Conservation (phyloP, 53 echinoderm and acorn worm species). For the Luidia sarsii region DNA sequence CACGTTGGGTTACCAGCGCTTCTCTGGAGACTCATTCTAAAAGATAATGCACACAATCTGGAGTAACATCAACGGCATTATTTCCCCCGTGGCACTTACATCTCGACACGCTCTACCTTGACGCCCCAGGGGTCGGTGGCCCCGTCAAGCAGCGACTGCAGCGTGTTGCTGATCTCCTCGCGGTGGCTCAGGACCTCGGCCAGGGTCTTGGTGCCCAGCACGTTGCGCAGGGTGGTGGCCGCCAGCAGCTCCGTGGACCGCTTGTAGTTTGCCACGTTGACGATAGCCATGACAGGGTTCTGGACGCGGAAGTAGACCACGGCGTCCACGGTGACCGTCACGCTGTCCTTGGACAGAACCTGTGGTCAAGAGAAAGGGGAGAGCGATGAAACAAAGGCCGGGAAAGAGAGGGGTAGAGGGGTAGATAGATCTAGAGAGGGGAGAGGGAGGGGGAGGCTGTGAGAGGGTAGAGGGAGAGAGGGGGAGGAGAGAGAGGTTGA, state of each 20-base stretch:
- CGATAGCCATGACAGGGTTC: slow-evolving; percentile 72
- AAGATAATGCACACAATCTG: too few relatives aligned
- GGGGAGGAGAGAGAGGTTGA: too few relatives aligned
- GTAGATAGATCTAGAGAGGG: too few relatives aligned
- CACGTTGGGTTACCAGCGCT: too few relatives aligned
- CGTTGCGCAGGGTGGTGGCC: slow-evolving; percentile 83
- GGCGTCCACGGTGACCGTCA: slow-evolving; percentile 85
- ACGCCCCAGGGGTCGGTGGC: slow-evolving; percentile 96
- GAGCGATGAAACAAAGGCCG: too few relatives aligned
- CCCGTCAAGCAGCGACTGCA: slow-evolving; percentile 65
- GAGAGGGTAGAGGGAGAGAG: too few relatives aligned
- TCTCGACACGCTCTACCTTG: slow-evolving; percentile 95
- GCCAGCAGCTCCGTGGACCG: slow-evolving; percentile 74
- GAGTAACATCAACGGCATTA: too few relatives aligned
- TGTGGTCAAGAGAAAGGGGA: neutral
- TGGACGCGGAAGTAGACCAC: slow-evolving; percentile 80
- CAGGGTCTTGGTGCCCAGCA: slow-evolving; percentile 83
- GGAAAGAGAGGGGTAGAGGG: too few relatives aligned
- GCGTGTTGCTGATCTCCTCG: slow-evolving; percentile 44
- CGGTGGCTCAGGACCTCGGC: slow-evolving; percentile 56
- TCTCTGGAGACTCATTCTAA: too few relatives aligned
- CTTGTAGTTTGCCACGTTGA: slow-evolving; percentile 82
- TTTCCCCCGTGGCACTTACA: slow-evolving; percentile 37
- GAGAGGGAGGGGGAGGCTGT: too few relatives aligned
- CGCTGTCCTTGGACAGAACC: slow-evolving; percentile 88